Evolutionary conservation across 2,797 vertebrate species (phyloP), one percentile per base, ranked within the genome.

Genomic region (Tenualosa thibaudeaui): DNA sequence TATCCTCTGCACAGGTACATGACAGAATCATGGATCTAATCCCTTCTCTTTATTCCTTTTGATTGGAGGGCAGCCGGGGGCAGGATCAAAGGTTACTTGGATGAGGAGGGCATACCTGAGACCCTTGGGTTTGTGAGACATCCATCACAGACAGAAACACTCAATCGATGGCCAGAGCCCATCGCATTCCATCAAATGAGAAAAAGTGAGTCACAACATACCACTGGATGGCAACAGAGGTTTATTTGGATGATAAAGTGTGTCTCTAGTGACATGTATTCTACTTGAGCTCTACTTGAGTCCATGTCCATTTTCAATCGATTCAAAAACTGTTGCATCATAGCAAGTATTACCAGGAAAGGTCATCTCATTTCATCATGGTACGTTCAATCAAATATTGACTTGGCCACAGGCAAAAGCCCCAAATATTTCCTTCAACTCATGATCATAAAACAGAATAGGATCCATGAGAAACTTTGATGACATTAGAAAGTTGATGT

Each of bases 141-240:
- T 78, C 71, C 71, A 78, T 78, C 71, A 78, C 71, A 78, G 40
- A 78, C 71, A 78, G 71, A 78, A 40, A 78, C 19, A 2, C 37
- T 78, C 40, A 78, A 78, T 78, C 17, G 19, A 78, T 46, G 43
- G 31, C 24, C 81, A 65, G 22, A 54, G 51, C 37, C 37, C 31
- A 2, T 71, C 37, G 43, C 22, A 15, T 31, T 13, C 62, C 54
- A 65, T 40, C 81, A 50, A 17, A 37, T 84, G n/a, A 40, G 40
- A 49, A 81, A 6, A 65, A 46, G 81, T 81, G 60, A 54, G 81
- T 5, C 2, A 86, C 82, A 86, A 86, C 85, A 89, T 43, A 89
- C 93, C 94, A 95, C 94, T 92, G 93, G 94, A 92, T 90, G 94
- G 95, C 94, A 96, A 94, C 92, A 94, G 91, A 87, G 92, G 86